phyloP scores from a whole-genome alignment of 2,888 invertebrate species.

The Synergus umbraculus region DNA sequence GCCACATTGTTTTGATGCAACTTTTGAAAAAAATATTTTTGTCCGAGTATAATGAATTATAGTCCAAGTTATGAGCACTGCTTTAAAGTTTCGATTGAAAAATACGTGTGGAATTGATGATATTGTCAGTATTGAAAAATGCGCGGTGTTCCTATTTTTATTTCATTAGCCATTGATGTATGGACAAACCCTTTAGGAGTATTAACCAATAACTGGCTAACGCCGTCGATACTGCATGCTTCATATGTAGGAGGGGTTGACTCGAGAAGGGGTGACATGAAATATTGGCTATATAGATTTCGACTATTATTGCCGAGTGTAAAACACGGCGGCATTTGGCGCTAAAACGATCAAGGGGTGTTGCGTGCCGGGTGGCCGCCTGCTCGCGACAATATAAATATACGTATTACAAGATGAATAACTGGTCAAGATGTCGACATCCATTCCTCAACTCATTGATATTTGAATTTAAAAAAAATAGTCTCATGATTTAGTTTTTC shows the following conservation, averaged over 20 bases:
- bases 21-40: not conserved
- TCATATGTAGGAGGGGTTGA: conserved; percentile 55
- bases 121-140: conserved; percentile 37
- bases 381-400: conserved; percentile 63
- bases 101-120: conserved; percentile 31
- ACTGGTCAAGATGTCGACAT: conserved; percentile 35
- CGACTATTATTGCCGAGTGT: conserved; percentile 77
- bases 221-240: conserved; percentile 54
- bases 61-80: not conserved
- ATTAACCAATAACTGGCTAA: conserved; percentile 62
- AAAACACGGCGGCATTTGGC: conserved; percentile 78
- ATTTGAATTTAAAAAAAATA: not conserved
- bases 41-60: not conserved
- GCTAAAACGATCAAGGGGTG: conserved; percentile 74
- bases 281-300: conserved; percentile 77
- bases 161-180: conserved; percentile 56
- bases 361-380: conserved; percentile 58
- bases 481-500: not conserved
- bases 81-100: conserved; percentile 33
- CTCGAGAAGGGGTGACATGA: conserved; percentile 70
- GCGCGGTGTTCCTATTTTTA: conserved; percentile 43
- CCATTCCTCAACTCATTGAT: not conserved
- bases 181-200: conserved; percentile 46
- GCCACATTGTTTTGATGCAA: not conserved
- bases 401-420: conserved; percentile 36